Percentiles rank a stretch among this genome's conserved stretches.
Evolutionary conservation across 2,113 vertebrate genomes (phyloP).

Genomic region (Charadrius vociferus): DNA sequence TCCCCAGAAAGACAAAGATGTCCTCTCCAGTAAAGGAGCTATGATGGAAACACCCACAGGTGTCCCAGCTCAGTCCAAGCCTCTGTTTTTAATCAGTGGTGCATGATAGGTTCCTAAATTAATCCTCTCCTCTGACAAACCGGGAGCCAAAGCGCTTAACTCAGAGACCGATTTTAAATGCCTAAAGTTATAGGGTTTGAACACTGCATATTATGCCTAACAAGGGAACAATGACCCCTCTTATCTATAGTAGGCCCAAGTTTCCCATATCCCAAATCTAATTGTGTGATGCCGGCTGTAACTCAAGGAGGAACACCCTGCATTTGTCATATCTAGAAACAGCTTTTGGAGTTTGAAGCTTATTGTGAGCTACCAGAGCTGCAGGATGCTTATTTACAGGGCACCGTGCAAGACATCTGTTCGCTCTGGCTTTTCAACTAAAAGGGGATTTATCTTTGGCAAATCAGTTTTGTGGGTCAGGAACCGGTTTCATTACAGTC

Average conservation of each 20-base stretch:
- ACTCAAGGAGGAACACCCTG: background rate
- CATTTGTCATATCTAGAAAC: background rate
- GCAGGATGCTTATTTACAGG: constrained; percentile 39
- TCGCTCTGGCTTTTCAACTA: constrained; percentile 36
- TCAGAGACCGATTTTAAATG: background rate
- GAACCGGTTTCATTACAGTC: background rate
- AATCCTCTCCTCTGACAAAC: background rate
- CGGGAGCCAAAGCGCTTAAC: background rate
- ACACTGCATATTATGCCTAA: background rate
- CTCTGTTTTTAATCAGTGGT: background rate
- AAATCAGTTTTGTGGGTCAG: constrained; percentile 17
- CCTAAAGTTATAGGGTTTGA: background rate
- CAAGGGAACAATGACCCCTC: constrained; percentile 2
- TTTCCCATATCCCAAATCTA: background rate
- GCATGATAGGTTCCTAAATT: constrained; percentile 9
- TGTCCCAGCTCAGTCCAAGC: background rate
- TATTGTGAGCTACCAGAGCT: background rate
- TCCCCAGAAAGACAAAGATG: background rate
- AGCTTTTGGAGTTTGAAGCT: background rate
- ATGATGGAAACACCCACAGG: background rate
- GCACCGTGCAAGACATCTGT: constrained; percentile 41
- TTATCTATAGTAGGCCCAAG: background rate
- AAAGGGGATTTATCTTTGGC: constrained; percentile 53
- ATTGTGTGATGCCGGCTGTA: background rate
- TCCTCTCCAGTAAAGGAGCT: background rate